These are phyloP conservation scores for Chelonus formosanus DNA, from an alignment of 2,888 invertebrate species.

Conservation along the genomic window DNA sequence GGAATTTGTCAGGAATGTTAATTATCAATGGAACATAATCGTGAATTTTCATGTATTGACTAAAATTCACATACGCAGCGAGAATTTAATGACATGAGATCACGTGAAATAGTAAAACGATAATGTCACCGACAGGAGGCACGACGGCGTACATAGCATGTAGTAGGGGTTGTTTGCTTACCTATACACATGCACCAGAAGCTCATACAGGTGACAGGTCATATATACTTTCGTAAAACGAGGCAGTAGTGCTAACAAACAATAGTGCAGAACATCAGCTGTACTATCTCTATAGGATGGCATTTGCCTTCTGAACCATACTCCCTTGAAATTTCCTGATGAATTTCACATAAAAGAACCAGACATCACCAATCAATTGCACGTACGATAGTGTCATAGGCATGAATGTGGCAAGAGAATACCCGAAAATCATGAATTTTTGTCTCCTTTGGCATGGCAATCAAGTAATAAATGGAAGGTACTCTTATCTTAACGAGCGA, in stretches of 20 bases:
- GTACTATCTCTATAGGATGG: conserved; percentile 8
- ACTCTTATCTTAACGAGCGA: conserved; percentile 49
- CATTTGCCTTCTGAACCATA: neutral
- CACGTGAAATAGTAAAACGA: conserved; percentile 19
- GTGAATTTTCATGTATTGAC: conserved; percentile 1
- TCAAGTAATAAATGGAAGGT: conserved; percentile 45
- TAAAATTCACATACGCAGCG: neutral
- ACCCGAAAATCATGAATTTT: conserved; percentile 40
- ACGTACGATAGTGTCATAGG: conserved; percentile 38
- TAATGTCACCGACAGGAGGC: conserved; percentile 16
- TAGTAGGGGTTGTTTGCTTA: conserved; percentile 4
- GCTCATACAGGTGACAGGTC: conserved; percentile 7
- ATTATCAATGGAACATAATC: conserved; percentile 1
- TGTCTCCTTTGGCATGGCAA: conserved; percentile 37
- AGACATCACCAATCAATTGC: conserved; percentile 38
- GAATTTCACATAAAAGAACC: conserved; percentile 3
- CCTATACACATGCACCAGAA: neutral
- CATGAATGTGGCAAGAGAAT: conserved; percentile 24
- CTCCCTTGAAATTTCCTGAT: neutral
- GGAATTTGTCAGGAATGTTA: neutral
- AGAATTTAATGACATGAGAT: conserved; percentile 16
- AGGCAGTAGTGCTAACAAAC: conserved; percentile 2
- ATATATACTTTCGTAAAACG: conserved; percentile 5
- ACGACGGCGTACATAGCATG: neutral
- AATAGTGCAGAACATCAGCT: conserved; percentile 9